Evolutionary conservation across 2,797 vertebrate genomes (phyloP), one percentile per base, ranked within the genome.

Genomic region (Thamnophis elegans): DNA sequence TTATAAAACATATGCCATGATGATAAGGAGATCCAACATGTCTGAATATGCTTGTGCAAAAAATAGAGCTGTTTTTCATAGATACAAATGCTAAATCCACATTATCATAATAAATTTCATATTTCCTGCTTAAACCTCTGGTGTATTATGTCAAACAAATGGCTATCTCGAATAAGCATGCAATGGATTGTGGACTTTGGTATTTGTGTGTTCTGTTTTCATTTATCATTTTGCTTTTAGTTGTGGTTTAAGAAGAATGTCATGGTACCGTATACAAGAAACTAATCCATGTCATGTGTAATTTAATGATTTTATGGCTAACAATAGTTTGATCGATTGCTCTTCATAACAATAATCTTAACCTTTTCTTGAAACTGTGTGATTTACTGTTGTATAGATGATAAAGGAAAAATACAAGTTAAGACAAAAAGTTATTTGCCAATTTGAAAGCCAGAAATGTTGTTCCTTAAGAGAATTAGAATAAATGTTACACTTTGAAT

Each of bases 161-260:
- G 51, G 62, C 20, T 58, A 36, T 54, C 0, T 7, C 86, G 47
- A 90, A 91, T 82, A 92, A 60, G 18, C 51, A 51, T 14, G 73
- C 25, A 78, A 20, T 47, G 78, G 78, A n/a, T 47, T n/a, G 20
- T 89, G 56, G 58, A 28, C 53, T 89, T 51, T 92, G 91, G 58
- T 65, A 85, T 85, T 20, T 85, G 11, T 82, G 7, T 89, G 25
- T 89, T 94, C 93, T 93, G 65, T 82, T 25, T 68, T 60, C 54
- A 32, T 94, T 95, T 92, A 10, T 20, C 92, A 93, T 89, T 14
- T 93, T 20, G 25, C 20, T 95, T 91, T 42, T 73, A 88, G 20
- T 92, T 22, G 73, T 68, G 65, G 54, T 85, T 22, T 47, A 78
- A 93, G 91, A 9, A 51, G 82, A 54, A 12, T 92, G 68, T 1